Evolutionary conservation across 2,797 vertebrate genomes (phyloP).

Genomic region (Emys orbicularis): DNA sequence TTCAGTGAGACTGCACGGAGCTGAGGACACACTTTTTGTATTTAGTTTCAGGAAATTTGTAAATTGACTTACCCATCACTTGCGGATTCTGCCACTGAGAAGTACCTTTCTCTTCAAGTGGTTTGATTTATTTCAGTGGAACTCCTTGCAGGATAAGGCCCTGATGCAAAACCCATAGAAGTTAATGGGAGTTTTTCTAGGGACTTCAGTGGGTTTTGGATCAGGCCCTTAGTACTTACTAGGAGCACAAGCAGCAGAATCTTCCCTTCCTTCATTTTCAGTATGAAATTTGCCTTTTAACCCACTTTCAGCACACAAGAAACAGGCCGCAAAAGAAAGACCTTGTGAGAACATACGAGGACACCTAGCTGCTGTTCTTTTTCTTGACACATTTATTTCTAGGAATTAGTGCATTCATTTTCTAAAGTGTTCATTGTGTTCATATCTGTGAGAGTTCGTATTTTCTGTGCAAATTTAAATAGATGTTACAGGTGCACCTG

Average conservation of each 20-base stretch:
- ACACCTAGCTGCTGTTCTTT: background rate
- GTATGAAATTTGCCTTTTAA: background rate
- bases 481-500: background rate
- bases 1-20: background rate
- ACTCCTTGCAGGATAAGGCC: background rate
- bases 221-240: background rate
- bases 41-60: background rate
- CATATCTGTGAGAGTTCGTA: background rate
- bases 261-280: background rate
- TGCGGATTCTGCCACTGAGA: background rate
- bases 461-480: background rate
- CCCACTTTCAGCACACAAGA: background rate
- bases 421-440: conserved; percentile 7
- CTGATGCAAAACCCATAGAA: background rate
- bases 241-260: background rate
- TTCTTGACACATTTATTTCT: background rate
- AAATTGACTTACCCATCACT: background rate
- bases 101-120: background rate
- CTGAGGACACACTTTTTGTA: background rate
- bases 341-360: background rate
- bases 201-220: background rate
- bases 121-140: background rate
- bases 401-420: background rate
- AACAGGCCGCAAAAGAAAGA: background rate
- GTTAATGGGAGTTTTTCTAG: background rate